A percentile compares a stretch with the other conserved stretches of the same genome.
Evolutionary conservation across 2,888 invertebrate species (phyloP).

Genomic region (Hirtodrosophila duncani): DNA sequence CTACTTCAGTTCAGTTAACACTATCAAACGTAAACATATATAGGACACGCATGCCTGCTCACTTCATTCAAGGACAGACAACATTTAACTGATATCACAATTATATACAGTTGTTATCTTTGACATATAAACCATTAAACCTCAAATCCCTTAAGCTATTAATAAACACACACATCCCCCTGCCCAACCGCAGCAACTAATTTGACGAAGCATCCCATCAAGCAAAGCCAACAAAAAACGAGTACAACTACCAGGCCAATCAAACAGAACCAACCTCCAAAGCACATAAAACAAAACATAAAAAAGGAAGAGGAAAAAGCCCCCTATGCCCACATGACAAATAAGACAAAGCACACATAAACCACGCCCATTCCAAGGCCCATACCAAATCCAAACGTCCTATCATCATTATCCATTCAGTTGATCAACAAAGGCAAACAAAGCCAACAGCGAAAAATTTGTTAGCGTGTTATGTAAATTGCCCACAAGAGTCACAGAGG

Average conservation of each 20-base stretch:
- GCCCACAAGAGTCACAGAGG: conserved; percentile 50
- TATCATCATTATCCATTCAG: conserved; percentile 36
- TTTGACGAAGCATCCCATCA: conserved; percentile 63
- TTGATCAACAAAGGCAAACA: conserved; percentile 44
- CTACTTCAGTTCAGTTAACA: no score
- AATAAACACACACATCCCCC: conserved; percentile 41
- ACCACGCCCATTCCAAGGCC: conserved; percentile 46
- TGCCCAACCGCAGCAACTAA: conserved; percentile 36
- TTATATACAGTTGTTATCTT: background rate
- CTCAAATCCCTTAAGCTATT: conserved; percentile 52
- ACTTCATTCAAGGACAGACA: no score
- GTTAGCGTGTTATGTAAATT: conserved; percentile 72
- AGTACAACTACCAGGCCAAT: conserved; percentile 53
- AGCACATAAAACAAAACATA: conserved; percentile 22
- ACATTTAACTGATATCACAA: no score
- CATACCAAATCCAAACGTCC: conserved; percentile 20
- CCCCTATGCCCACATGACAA: conserved; percentile 55
- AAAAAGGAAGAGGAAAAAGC: conserved; percentile 11
- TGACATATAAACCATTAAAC: conserved; percentile 26
- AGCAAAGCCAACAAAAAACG: conserved; percentile 49
- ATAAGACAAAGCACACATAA: conserved; percentile 66
- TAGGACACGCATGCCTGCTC: no score
- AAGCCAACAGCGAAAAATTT: conserved; percentile 43
- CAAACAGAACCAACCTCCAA: conserved; percentile 47
- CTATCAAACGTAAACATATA: no score